Conservation (phyloP, 2,888 invertebrate genomes). For the Hypomecis punctinalis region DNA sequence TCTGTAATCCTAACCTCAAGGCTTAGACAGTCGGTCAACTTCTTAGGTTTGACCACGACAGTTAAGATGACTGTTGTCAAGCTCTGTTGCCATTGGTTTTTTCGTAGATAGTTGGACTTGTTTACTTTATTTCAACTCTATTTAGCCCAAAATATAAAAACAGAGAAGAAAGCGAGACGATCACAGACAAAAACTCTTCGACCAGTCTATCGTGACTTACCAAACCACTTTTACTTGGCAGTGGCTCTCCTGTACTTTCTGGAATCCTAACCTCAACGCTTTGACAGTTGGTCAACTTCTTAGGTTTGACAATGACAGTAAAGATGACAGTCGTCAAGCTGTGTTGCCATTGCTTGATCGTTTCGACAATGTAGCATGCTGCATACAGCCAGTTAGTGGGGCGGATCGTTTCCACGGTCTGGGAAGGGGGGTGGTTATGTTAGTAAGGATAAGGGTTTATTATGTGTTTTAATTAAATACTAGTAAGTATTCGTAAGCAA, state of each 20-base stretch:
- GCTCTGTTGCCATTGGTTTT: conserved; percentile 56
- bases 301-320: conserved; percentile 50
- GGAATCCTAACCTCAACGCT: conserved; percentile 8
- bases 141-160: background rate
- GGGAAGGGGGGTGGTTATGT: conserved; percentile 46
- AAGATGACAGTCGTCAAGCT: conserved; percentile 53
- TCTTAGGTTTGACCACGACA: conserved; percentile 49
- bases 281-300: conserved; percentile 37
- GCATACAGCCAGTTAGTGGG: conserved; percentile 56
- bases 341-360: conserved; percentile 59
- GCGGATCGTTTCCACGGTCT: conserved; percentile 56
- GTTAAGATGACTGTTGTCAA: conserved; percentile 54
- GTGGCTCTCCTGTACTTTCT: background rate
- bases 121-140: background rate
- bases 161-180: conserved; percentile 1
- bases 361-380: conserved; percentile 53
- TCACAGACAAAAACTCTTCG: background rate
- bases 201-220: conserved; percentile 17
- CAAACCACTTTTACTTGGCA: conserved; percentile 21
- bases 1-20: conserved; percentile 5
- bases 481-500: background rate
- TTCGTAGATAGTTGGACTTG: too few species aligned
- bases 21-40: conserved; percentile 34
- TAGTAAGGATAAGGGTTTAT: conserved; percentile 17
- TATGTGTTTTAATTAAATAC: background rate